Evolutionary conservation across 2,113 vertebrate genomes (phyloP).

Genomic region (Cinclus cinclus): DNA sequence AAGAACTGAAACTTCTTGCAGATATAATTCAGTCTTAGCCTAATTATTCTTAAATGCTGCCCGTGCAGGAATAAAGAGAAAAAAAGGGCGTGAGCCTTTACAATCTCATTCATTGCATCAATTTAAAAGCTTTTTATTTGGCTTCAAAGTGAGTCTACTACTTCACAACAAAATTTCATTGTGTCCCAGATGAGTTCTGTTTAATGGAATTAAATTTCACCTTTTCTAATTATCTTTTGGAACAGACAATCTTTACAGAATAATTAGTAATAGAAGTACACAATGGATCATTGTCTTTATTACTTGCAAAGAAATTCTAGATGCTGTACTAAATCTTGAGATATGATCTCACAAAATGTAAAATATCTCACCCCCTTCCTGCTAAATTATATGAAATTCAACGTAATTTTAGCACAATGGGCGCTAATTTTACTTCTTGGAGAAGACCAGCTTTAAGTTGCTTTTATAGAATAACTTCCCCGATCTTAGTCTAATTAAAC

Average conservation of each 20-base stretch:
- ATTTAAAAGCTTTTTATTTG: conserved; percentile 70
- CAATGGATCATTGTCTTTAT: conserved; percentile 82
- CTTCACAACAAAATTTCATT: conserved; percentile 80
- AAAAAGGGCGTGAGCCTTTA: conserved; percentile 63
- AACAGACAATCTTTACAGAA: conserved; percentile 82
- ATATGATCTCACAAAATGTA: conserved; percentile 72
- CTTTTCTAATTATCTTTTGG: conserved; percentile 82
- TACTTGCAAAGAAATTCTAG: conserved; percentile 77
- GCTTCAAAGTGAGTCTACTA: conserved; percentile 72
- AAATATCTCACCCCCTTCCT: conserved; percentile 63
- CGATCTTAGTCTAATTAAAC: conserved; percentile 61
- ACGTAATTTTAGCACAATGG: conserved; percentile 58
- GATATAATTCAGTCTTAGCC: conserved; percentile 28
- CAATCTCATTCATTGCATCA: conserved; percentile 55
- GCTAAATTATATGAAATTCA: conserved; percentile 68
- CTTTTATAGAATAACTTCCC: conserved; percentile 63
- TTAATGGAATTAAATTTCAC: conserved; percentile 84
- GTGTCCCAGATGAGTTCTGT: conserved; percentile 73
- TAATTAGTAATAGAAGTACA: conserved; percentile 84
- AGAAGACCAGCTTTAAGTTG: conserved; percentile 60
- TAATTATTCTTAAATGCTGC: conserved; percentile 17
- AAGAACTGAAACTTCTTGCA: conserved; percentile 12
- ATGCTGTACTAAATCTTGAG: conserved; percentile 72
- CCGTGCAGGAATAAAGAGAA: neutral
- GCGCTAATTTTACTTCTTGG: conserved; percentile 64